These are phyloP conservation scores for Lates calcarifer DNA, from an alignment of 2,113 vertebrate species.

Conservation along the genomic window DNA sequence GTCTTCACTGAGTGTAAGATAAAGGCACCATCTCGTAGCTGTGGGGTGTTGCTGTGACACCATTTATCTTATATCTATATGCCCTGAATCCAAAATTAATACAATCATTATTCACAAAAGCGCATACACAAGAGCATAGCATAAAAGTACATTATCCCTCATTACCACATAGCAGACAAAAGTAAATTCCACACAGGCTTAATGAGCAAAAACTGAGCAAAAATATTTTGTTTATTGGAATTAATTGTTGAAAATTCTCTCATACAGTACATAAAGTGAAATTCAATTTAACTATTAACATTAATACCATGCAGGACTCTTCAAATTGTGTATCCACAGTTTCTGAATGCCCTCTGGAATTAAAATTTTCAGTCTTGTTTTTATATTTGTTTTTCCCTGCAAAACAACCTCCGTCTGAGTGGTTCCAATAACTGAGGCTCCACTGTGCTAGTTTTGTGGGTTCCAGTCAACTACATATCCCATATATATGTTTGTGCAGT, in stretches of 20 bases:
- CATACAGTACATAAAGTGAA: neutral
- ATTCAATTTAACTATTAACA: neutral
- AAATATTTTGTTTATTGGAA: neutral
- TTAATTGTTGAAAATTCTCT: slow-evolving; percentile 15
- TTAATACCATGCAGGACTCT: neutral
- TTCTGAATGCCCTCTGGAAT: neutral
- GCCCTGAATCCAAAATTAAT: slow-evolving; percentile 20
- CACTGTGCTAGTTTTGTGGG: neutral
- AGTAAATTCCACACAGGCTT: neutral
- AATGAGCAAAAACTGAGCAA: neutral
- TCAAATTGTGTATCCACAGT: neutral
- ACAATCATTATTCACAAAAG: slow-evolving; percentile 22
- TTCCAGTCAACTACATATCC: slow-evolving; percentile 30
- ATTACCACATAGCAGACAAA: slow-evolving; percentile 35
- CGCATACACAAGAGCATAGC: neutral
- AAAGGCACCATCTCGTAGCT: slow-evolving; percentile 17
- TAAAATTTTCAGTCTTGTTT: neutral
- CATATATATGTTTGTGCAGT: slow-evolving; percentile 56
- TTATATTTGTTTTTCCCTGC: slow-evolving; percentile 11
- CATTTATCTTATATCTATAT: slow-evolving; percentile 34
- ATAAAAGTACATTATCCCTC: slow-evolving; percentile 1
- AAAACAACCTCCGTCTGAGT: slow-evolving; percentile 28
- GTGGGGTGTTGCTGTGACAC: slow-evolving; percentile 14
- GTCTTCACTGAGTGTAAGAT: slow-evolving; percentile 2
- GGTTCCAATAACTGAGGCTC: slow-evolving; percentile 22